phyloP scores from a whole-genome alignment of 2,888 invertebrate species.

The Pseudococcus jackbeardsleyi region DNA sequence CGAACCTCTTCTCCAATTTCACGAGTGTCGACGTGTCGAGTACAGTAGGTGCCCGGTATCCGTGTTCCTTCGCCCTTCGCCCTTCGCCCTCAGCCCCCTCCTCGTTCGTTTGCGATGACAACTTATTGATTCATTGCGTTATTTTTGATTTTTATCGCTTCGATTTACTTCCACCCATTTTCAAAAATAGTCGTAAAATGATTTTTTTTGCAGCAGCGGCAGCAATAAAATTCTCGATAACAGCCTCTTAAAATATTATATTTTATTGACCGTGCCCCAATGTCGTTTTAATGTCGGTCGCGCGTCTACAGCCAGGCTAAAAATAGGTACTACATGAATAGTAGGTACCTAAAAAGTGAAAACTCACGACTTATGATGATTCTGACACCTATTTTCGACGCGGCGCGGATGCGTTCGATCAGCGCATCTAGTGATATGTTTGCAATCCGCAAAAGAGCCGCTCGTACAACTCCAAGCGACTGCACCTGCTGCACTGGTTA shows the following conservation, averaged over 20 bases:
- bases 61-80: background rate
- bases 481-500: too few species aligned
- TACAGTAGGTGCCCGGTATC: too few species aligned
- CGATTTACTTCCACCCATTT: constrained; percentile 30
- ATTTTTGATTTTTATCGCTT: constrained; percentile 47
- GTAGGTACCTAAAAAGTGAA: too few species aligned
- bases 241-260: constrained; percentile 27
- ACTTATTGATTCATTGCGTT: constrained; percentile 32
- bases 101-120: background rate
- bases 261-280: background rate
- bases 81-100: background rate
- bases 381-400: too few species aligned
- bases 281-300: constrained; percentile 21
- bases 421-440: too few species aligned
- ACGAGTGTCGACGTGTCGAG: background rate
- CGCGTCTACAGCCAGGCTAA: too few species aligned
- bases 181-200: constrained; percentile 15
- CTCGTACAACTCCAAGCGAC: too few species aligned
- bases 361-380: too few species aligned
- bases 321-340: too few species aligned
- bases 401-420: too few species aligned
- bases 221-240: constrained; percentile 39
- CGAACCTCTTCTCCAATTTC: background rate
- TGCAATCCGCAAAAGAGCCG: too few species aligned
- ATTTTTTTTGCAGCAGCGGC: background rate